phyloP scores from a whole-genome alignment of 2,113 vertebrate genomes.

The Dipodomys merriami region DNA sequence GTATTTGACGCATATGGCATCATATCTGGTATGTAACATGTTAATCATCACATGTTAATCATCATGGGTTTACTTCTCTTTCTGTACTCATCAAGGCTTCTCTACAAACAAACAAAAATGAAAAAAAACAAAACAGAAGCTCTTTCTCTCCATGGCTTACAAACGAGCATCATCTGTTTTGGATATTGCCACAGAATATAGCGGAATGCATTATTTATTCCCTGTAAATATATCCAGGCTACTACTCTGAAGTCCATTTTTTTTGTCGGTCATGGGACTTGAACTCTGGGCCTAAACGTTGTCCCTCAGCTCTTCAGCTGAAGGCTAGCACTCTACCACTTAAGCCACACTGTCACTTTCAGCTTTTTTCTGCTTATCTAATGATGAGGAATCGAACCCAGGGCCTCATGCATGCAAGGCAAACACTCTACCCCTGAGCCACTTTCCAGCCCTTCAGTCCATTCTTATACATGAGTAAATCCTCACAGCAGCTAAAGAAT shows the following conservation, averaged over 20 bases:
- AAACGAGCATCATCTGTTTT: slow-evolving; percentile 12
- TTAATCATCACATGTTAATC: not conserved
- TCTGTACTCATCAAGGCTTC: not conserved
- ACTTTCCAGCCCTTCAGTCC: too few relatives aligned
- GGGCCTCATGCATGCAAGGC: too few relatives aligned
- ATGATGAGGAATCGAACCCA: too few relatives aligned
- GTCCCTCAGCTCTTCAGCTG: too few relatives aligned
- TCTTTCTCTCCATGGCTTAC: not conserved
- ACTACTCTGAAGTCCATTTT: not conserved
- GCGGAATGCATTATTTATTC: not conserved
- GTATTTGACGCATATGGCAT: not conserved
- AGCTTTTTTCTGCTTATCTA: too few relatives aligned
- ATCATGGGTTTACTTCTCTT: not conserved
- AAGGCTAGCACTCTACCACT: too few relatives aligned
- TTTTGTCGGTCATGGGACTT: too few relatives aligned
- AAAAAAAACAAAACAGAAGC: too few relatives aligned
- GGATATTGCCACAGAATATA: not conserved
- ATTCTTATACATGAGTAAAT: not conserved
- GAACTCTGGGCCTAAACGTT: too few relatives aligned
- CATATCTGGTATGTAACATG: not conserved
- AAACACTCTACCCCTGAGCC: too few relatives aligned
- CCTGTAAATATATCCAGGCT: not conserved
- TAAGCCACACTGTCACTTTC: too few relatives aligned
- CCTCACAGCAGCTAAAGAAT: not conserved
- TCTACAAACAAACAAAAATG: not conserved